A percentile compares a stretch with the other conserved stretches of the same genome.
Evolutionary conservation across 2,888 invertebrate genomes (phyloP).

Genomic region (Hydrotaea diabolus): DNA sequence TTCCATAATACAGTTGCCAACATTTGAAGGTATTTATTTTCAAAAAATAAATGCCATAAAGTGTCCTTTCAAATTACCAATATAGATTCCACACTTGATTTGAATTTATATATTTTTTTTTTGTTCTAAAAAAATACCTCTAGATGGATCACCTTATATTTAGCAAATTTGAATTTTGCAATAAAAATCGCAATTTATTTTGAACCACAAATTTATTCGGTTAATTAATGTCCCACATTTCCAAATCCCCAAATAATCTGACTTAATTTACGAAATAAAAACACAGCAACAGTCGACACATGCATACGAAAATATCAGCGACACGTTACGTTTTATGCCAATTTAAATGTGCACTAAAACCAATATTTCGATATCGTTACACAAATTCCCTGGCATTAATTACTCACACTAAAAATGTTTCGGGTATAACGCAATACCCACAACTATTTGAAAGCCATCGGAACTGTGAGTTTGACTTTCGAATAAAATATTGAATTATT

Average conservation of each 20-base stretch:
- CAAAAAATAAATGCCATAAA: too few species aligned
- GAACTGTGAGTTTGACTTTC: not conserved
- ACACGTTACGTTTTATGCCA: not conserved
- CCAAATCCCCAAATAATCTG: not conserved
- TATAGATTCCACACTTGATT: too few species aligned
- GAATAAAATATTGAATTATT: constrained; percentile 28
- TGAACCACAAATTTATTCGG: too few species aligned
- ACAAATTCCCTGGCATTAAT: not conserved
- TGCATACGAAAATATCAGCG: not conserved
- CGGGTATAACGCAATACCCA: not conserved
- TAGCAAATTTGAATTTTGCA: too few species aligned
- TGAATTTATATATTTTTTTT: too few species aligned
- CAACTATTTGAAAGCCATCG: not conserved
- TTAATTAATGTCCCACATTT: too few species aligned
- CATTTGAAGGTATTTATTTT: too few species aligned
- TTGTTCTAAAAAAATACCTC: too few species aligned
- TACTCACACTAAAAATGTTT: not conserved
- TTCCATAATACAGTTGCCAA: too few species aligned
- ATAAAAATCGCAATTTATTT: too few species aligned
- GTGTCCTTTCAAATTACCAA: too few species aligned
- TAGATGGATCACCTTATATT: too few species aligned
- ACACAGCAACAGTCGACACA: not conserved
- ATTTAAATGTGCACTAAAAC: not conserved
- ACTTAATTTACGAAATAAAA: not conserved
- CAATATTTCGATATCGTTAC: not conserved